Evolutionary conservation across 2,113 vertebrate species (phyloP).

Genomic region (Dendropsophus ebraccatus): DNA sequence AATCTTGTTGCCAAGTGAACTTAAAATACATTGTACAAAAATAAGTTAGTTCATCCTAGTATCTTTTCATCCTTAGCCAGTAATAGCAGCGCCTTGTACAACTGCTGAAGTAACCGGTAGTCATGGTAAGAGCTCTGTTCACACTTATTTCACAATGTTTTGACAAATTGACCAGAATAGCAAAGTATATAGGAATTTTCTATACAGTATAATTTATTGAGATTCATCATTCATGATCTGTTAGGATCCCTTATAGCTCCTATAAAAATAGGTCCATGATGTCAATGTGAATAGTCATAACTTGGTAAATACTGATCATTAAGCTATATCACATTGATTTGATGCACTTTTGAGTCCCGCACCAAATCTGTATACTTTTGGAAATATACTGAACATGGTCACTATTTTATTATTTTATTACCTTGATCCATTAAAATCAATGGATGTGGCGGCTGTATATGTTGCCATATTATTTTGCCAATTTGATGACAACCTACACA

Average conservation of each 20-base stretch:
- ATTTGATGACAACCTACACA: too few relatives aligned
- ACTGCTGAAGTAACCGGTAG: not conserved
- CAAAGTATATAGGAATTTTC: not conserved
- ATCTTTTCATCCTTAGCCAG: not conserved
- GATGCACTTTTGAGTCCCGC: too few relatives aligned
- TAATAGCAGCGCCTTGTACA: not conserved
- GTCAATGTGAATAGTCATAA: too few relatives aligned
- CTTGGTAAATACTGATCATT: not conserved
- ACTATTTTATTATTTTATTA: too few relatives aligned
- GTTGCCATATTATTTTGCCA: too few relatives aligned
- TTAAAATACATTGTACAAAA: constrained; percentile 43
- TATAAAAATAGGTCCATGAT: not conserved
- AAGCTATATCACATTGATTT: not conserved
- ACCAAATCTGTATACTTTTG: too few relatives aligned
- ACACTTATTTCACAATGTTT: not conserved
- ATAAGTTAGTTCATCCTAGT: constrained; percentile 29
- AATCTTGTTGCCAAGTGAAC: constrained; percentile 27
- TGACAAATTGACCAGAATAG: not conserved
- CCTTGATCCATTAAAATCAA: not conserved
- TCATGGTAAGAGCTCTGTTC: not conserved
- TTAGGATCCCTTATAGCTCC: too few relatives aligned
- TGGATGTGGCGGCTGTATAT: too few relatives aligned
- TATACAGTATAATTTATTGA: too few relatives aligned
- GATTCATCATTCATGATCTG: not conserved
- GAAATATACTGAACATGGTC: too few relatives aligned